Evolutionary conservation across 2,888 invertebrate genomes (phyloP), one percentile per base, ranked within the genome.

Genomic region (Subacronicta megacephala): DNA sequence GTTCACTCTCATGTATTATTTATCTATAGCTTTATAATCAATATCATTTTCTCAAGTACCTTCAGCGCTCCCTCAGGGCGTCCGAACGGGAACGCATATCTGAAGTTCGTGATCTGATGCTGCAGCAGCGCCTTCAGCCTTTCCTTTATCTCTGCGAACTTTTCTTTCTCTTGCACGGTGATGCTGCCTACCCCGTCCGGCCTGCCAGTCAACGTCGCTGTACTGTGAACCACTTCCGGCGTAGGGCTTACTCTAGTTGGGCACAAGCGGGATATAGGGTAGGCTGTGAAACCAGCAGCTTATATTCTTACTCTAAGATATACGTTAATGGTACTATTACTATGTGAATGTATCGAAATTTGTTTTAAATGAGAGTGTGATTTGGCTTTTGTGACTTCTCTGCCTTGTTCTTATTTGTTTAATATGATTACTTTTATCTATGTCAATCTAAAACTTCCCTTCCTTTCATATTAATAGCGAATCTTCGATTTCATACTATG

Each of bases 121-220:
- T 99, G 99, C 74, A 99, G 95, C 71, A 99, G 95, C 79, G 98
- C 96, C 82, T 98, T 96, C 72, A 99, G 95, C 65, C 99, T 95
- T 84, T 99, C 99, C 90, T 99, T 99, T 84, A 99, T 98, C 89
- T 99, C 99, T 63, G 98, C 98, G 89, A 99, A 99, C 88, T 98
- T 98, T 84, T 99, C 99, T 90, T 98, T 99, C 90, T 99, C 99
- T 88, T 99, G 99, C 81, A 98, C 97, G 10, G 99, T 98, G 83
- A 99, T 99, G 84, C 99, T 99, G 76, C 99, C 99, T 75, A 99
- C 98, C 49, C 99, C 99, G 94, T 99, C 99, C 62, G 99, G 99
- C 95, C 99, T 99, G 95, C 89, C 94, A 93, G 93, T 90, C 89
- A 93, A 92, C 89, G 93, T 92, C 84, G 92, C 90, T 80, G 90